Percentiles rank a stretch among this genome's conserved stretches.
Conservation (phyloP, 2,113 vertebrate genomes). For the Myotis lucifugus region DNA sequence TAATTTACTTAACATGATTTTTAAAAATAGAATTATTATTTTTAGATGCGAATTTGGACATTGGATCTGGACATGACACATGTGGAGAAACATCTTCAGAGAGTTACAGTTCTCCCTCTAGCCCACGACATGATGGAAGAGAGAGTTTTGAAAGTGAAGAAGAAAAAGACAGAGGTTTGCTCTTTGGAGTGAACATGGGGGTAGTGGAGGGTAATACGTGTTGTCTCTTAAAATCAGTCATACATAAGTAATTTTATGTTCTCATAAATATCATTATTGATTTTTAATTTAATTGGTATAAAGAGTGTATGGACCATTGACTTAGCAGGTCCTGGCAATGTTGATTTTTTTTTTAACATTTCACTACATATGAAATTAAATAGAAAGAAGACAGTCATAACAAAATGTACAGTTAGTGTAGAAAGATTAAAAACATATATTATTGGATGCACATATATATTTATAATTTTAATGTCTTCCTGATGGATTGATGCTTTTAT, state of each 20-base stretch:
- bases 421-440: not conserved
- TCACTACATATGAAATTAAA: not conserved
- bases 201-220: not conserved
- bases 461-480: not conserved
- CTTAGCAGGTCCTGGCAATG: not conserved
- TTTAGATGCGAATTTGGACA: constrained; percentile 89
- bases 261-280: not conserved
- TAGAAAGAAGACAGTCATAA: not conserved
- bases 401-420: not conserved
- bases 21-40: constrained; percentile 78
- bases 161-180: constrained; percentile 94
- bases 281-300: constrained; percentile 1
- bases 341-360: constrained; percentile 33
- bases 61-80: constrained; percentile 89
- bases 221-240: not conserved
- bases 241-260: not conserved
- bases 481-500: not conserved
- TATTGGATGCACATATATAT: not conserved
- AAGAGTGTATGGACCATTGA: not conserved
- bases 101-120: constrained; percentile 96
- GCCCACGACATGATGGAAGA: constrained; percentile 90
- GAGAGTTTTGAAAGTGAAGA: constrained; percentile 97
- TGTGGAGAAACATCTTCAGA: constrained; percentile 96
- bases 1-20: constrained; percentile 57
- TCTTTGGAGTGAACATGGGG: constrained; percentile 50